Base-by-base conservation (phyloP, 2,113 vertebrate species). In the Craseonycteris thonglongyai region DNA sequence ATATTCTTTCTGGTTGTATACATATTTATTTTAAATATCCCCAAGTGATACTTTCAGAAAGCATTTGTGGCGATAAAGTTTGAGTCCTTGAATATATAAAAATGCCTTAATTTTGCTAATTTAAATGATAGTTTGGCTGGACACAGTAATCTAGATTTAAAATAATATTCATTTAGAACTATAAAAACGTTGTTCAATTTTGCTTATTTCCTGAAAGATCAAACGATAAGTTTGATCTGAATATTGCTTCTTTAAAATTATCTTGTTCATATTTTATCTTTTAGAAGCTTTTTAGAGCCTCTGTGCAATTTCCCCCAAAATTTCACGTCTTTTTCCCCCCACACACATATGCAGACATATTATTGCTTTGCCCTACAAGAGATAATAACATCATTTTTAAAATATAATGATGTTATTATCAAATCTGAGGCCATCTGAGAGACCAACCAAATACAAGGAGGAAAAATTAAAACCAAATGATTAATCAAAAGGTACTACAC, bases 201-300 rank as follows among this genome's bases (percentile, higher is more conserved):
- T 88, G 3, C 28, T 85, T 93, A 82, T 56, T 71, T 30, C 21
- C 4, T 10, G 18, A n/a, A 7, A 79, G 38, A 83, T 68, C 61
- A 87, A 81, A 82, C n/a, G 56, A 89, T 9, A 95, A 89, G 18
- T 68, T 47, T 58, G n/a, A 89, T 91, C 38, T 86, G 26, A 93
- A 71, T 80, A 85, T 56, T 88, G 16, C 56, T 95, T 79, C 26
- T 88, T 88, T 88, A 92, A 83, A 56, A 22, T 21, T 66, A 51
- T 45, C 16, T 71, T 51, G 28, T 49, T 96, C 92, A 71, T 58
- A 6, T 75, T 81, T 75, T 71, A 69, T 47, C 15, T n/a, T 71
- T 65, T 71, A 85, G n/a, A 79, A 47, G 28, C 19, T 28, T 83
- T 59, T 90, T 68, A 24, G 22, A 14, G 2, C 24, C 66, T 74